phyloP scores from a whole-genome alignment of 1,140 invertebrate species.

The Pachyrhynchus sulphureomaculatus region DNA sequence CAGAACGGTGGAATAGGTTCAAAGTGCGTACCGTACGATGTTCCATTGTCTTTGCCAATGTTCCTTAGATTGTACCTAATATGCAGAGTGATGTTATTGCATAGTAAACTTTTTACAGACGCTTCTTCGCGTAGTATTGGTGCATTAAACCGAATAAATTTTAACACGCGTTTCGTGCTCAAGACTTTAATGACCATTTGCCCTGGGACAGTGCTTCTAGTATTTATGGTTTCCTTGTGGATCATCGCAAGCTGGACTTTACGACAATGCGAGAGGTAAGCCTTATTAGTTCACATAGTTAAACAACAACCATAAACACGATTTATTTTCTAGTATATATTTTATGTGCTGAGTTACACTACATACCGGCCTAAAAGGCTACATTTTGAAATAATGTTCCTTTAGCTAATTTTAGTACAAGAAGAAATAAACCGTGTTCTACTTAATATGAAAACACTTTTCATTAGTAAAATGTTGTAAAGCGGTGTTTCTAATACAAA shows the following conservation, averaged over 20 bases:
- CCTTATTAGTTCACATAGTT: background rate
- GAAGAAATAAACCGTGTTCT: too few species aligned
- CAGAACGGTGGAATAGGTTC: constrained; percentile 75
- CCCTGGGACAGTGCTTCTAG: constrained; percentile 95
- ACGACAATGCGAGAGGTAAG: constrained; percentile 97
- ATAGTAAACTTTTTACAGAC: constrained; percentile 99
- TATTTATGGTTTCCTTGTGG: constrained; percentile 99
- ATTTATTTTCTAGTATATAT: too few species aligned
- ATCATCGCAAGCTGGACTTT: constrained; percentile 99
- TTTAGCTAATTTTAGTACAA: too few species aligned
- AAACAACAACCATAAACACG: too few species aligned
- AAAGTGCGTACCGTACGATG: constrained; percentile 89
- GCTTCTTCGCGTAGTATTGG: constrained; percentile 92
- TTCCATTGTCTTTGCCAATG: constrained; percentile 97
- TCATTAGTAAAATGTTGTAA: too few species aligned
- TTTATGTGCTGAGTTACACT: too few species aligned
- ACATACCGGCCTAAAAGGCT: too few species aligned
- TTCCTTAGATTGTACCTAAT: constrained; percentile 98
- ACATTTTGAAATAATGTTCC: too few species aligned
- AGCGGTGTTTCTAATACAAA: too few species aligned
- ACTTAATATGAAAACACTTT: too few species aligned
- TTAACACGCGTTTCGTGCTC: constrained; percentile 98
- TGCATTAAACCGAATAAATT: constrained; percentile 98
- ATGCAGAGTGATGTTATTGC: constrained; percentile 97
- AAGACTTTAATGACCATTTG: constrained; percentile 99